These are phyloP conservation scores for Ennomos fuscantarius DNA, from an alignment of 2,888 invertebrate genomes.

Conservation along the genomic window DNA sequence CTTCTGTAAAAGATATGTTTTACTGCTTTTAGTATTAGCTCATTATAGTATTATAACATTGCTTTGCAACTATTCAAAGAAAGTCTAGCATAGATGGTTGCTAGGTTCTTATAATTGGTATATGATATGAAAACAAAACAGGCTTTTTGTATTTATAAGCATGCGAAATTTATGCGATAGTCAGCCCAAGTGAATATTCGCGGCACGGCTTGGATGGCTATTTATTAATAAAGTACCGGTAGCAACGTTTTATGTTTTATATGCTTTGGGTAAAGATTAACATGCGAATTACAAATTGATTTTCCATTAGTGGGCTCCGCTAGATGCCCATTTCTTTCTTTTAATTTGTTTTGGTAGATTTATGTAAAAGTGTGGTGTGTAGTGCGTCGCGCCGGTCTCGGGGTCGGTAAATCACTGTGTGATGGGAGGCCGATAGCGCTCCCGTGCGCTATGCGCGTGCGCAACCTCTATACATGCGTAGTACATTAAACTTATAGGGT, in stretches of 20 bases:
- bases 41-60: too few relatives aligned
- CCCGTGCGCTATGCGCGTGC: constrained; percentile 58
- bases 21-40: too few relatives aligned
- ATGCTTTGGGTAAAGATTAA: constrained; percentile 12
- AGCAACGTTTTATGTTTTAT: constrained; percentile 3
- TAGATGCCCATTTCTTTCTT: constrained; percentile 15
- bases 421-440: constrained; percentile 76
- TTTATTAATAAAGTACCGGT: constrained; percentile 3
- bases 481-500: not conserved
- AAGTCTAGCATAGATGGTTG: too few relatives aligned
- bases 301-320: constrained; percentile 20
- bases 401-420: constrained; percentile 70
- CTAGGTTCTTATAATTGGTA: too few relatives aligned
- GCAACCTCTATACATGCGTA: constrained; percentile 31
- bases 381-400: constrained; percentile 47
- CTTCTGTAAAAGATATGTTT: constrained; percentile 16
- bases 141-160: too few relatives aligned
- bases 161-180: too few relatives aligned
- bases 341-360: constrained; percentile 33
- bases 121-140: too few relatives aligned
- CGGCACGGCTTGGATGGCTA: not conserved
- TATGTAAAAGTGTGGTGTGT: constrained; percentile 52
- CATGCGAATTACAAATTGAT: constrained; percentile 28
- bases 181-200: too few relatives aligned
- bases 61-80: too few relatives aligned